phyloP scores from a whole-genome alignment of 2,888 invertebrate species.

The Eueremaeus valkanovi region DNA sequence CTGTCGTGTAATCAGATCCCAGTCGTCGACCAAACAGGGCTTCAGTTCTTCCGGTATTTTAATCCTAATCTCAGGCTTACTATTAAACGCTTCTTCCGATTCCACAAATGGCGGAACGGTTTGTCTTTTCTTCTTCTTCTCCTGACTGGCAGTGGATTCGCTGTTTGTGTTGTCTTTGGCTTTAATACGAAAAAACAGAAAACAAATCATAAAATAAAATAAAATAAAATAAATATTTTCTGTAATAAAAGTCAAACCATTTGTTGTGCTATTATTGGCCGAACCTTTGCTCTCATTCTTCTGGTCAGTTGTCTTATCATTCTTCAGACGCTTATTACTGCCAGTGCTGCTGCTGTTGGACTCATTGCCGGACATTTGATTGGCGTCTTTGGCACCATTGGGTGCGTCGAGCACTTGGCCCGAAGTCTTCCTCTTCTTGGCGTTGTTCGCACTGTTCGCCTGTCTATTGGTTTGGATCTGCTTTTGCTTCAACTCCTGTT shows the following conservation, averaged over 20 bases:
- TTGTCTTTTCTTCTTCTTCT: too few species aligned
- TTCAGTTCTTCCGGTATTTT: slow-evolving; percentile 89
- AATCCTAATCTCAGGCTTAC: slow-evolving; percentile 85
- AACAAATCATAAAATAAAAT: background rate
- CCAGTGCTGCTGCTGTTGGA: too few species aligned
- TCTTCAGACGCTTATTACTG: too few species aligned
- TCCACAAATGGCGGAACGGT: slow-evolving; percentile 63
- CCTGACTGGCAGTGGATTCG: background rate
- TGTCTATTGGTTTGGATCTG: background rate
- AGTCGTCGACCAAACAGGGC: slow-evolving; percentile 88
- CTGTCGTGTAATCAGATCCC: slow-evolving; percentile 77
- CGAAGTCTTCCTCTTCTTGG: too few species aligned
- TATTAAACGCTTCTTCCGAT: slow-evolving; percentile 77
- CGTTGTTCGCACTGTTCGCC: slow-evolving; percentile 1
- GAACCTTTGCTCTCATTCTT: background rate
- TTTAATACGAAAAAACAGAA: background rate
- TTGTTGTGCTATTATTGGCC: background rate
- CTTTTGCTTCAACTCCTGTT: slow-evolving; percentile 40
- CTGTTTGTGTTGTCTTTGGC: background rate
- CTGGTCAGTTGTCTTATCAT: too few species aligned
- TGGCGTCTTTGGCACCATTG: too few species aligned
- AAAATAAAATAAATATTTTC: background rate
- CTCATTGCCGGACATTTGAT: background rate
- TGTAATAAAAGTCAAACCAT: background rate
- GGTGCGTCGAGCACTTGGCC: too few species aligned